Evolutionary conservation across 2,797 vertebrate genomes (phyloP).

Genomic region (Channa striata): DNA sequence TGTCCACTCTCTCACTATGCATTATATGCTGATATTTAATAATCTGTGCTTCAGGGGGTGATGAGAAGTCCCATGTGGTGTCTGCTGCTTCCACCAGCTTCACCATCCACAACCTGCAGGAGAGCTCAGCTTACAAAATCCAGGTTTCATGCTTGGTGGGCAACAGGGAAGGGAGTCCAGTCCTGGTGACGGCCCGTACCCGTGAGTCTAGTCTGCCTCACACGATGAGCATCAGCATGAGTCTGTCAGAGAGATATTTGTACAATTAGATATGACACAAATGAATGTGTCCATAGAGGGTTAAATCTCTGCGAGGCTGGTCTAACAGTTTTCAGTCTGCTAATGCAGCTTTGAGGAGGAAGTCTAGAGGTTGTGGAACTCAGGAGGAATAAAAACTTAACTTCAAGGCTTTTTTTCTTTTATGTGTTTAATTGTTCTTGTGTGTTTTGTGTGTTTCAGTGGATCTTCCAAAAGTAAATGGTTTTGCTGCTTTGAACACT

Average conservation of each 20-base stretch:
- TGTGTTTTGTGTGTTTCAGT: conserved; percentile 70
- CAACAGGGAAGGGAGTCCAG: conserved; percentile 82
- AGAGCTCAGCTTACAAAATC: conserved; percentile 87
- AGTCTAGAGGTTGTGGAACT: background rate
- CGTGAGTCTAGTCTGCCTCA: conserved; percentile 79
- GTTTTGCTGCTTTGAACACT: conserved; percentile 80
- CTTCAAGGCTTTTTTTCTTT: background rate
- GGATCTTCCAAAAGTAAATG: conserved; percentile 87
- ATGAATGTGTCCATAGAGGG: background rate
- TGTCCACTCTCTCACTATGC: too few relatives aligned
- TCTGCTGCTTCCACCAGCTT: conserved; percentile 77
- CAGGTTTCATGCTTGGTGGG: conserved; percentile 82
- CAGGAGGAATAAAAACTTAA: background rate
- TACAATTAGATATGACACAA: background rate
- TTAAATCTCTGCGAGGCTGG: background rate
- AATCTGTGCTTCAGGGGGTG: conserved; percentile 78
- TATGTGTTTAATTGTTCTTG: background rate
- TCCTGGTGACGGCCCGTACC: conserved; percentile 85
- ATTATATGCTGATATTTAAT: conserved; percentile 21
- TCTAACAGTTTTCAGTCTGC: background rate
- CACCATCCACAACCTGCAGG: conserved; percentile 81
- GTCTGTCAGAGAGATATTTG: background rate
- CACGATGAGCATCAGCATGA: conserved; percentile 19
- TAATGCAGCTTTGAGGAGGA: background rate
- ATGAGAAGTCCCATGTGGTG: conserved; percentile 80